Conservation (phyloP, 2,888 invertebrate species). For the Drosophila neonasuta region DNA sequence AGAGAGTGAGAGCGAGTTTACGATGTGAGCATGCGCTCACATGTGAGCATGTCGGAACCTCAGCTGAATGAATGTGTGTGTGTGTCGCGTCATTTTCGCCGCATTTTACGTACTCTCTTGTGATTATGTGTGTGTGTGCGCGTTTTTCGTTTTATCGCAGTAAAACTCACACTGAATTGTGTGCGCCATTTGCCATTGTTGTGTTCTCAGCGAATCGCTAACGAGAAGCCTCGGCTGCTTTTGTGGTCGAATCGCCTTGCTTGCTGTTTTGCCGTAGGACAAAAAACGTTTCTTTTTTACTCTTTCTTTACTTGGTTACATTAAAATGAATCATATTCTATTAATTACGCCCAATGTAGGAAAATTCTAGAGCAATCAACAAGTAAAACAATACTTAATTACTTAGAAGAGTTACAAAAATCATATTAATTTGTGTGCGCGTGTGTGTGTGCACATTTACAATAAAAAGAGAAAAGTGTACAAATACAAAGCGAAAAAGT, state of each 20-base stretch:
- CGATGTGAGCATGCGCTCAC: slow-evolving; percentile 44
- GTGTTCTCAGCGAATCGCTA: slow-evolving; percentile 39
- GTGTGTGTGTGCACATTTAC: slow-evolving; percentile 6
- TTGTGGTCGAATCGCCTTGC: slow-evolving; percentile 39
- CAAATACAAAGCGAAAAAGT: slow-evolving; percentile 47
- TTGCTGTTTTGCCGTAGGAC: slow-evolving; percentile 40
- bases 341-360: slow-evolving; percentile 44
- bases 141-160: slow-evolving; percentile 47
- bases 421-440: slow-evolving; percentile 8
- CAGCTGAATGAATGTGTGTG: slow-evolving; percentile 32
- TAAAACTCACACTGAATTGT: slow-evolving; percentile 48
- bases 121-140: slow-evolving; percentile 26
- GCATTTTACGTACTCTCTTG: slow-evolving; percentile 15
- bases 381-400: background rate
- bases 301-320: too few relatives aligned
- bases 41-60: slow-evolving; percentile 22
- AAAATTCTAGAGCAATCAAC: slow-evolving; percentile 30
- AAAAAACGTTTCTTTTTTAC: slow-evolving; percentile 9
- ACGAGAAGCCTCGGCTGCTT: slow-evolving; percentile 29
- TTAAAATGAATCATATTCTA: slow-evolving; percentile 5
- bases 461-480: slow-evolving; percentile 42
- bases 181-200: slow-evolving; percentile 42
- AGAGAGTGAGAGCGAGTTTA: slow-evolving; percentile 29
- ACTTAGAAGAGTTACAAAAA: slow-evolving; percentile 18
- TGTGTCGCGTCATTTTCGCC: slow-evolving; percentile 53